Conservation (phyloP, 2,113 vertebrate species). For the Rhabdomys dilectus region DNA sequence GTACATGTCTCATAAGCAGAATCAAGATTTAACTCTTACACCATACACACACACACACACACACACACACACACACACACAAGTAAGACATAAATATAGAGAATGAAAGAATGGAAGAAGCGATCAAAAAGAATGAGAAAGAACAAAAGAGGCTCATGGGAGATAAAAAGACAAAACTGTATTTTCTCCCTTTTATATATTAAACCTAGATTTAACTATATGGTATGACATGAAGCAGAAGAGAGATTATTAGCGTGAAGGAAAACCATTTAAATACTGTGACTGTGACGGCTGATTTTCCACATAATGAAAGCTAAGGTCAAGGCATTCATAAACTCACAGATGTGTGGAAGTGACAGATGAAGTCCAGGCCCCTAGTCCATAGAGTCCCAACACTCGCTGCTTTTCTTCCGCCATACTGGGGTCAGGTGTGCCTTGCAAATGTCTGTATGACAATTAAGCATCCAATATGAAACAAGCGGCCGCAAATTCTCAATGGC, state of each 20-base stretch:
- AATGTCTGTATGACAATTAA: not conserved
- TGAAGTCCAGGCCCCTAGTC: not conserved
- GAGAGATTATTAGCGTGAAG: too few species aligned
- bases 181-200: not conserved
- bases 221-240: not conserved
- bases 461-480: not conserved
- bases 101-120: not conserved
- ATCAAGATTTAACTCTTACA: not conserved
- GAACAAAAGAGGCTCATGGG: not conserved
- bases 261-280: not conserved
- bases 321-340: not conserved
- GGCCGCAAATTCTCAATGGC: not conserved
- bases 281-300: not conserved
- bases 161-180: not conserved
- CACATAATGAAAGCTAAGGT: not conserved
- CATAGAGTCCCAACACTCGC: not conserved
- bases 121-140: not conserved
- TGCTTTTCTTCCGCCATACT: not conserved
- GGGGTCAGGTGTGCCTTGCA: not conserved
- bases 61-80: not conserved
- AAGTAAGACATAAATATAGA: not conserved
- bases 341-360: not conserved
- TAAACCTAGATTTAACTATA: not conserved
- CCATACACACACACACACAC: not conserved
- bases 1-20: not conserved